Evolutionary conservation across 2,888 invertebrate species (phyloP).

Genomic region (Uloborus plumipes): DNA sequence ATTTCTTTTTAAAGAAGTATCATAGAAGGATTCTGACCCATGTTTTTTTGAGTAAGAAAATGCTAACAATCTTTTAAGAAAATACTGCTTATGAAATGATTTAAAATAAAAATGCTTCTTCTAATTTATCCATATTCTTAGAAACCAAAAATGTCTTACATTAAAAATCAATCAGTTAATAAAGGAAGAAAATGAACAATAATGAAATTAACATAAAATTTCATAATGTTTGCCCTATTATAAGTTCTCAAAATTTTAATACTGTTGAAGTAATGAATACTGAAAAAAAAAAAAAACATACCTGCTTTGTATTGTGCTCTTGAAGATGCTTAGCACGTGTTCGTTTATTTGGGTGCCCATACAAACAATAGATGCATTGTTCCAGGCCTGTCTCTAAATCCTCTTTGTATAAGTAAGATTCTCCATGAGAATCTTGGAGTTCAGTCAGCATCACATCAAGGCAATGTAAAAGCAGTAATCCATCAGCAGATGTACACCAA

Average conservation of each 20-base stretch:
- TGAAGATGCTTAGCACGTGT: constrained; percentile 78
- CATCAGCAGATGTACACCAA: constrained; percentile 85
- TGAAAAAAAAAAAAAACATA: constrained; percentile 68
- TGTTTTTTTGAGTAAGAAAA: too few species aligned
- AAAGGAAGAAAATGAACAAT: too few species aligned
- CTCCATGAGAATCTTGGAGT: constrained; percentile 66
- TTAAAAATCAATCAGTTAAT: too few species aligned
- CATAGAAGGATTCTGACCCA: too few species aligned
- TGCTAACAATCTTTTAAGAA: too few species aligned
- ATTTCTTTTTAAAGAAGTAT: too few species aligned
- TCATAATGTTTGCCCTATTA: neutral
- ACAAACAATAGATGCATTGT: constrained; percentile 88
- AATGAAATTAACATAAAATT: too few species aligned
- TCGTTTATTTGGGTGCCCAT: constrained; percentile 83
- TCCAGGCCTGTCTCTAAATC: constrained; percentile 85
- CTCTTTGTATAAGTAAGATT: constrained; percentile 68
- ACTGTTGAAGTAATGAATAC: neutral
- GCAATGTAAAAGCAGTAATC: constrained; percentile 83
- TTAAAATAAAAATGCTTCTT: too few species aligned
- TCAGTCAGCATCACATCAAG: constrained; percentile 77
- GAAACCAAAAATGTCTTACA: too few species aligned
- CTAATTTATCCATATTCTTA: too few species aligned
- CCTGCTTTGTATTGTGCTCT: constrained; percentile 82
- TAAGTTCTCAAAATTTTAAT: too few species aligned
- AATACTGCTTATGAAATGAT: too few species aligned